These are phyloP conservation scores for Aurelia sp. DNA, from an alignment of 30 jellyfish, hydroid and myxozoan species.

Conservation along the genomic window DNA sequence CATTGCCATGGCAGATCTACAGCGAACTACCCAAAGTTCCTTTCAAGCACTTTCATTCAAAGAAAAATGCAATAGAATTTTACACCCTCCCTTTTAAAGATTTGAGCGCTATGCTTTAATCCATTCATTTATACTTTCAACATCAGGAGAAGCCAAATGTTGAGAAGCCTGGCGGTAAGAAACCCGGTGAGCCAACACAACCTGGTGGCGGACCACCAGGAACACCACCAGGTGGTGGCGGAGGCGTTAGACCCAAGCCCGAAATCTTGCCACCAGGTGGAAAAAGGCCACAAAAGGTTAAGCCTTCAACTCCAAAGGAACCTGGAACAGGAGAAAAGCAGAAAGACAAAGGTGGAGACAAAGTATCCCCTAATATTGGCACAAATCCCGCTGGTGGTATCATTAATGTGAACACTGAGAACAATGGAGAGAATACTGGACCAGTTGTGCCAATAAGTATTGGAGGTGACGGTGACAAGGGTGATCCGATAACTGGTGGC, in stretches of 20 bases:
- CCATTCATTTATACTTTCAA: too few relatives aligned
- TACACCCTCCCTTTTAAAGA: too few relatives aligned
- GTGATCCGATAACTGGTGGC: constrained; percentile 68
- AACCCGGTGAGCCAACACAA: constrained; percentile 41
- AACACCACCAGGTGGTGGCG: constrained; percentile 52
- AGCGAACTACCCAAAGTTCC: too few relatives aligned
- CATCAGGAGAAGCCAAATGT: constrained; percentile 58
- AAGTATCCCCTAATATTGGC: constrained; percentile 49
- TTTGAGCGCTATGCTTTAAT: too few relatives aligned
- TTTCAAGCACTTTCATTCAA: too few relatives aligned
- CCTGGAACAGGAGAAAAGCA: constrained; percentile 72
- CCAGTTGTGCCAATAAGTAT: constrained; percentile 20
- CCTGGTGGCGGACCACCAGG: constrained; percentile 67
- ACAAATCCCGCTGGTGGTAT: constrained; percentile 67
- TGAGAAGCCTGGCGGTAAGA: constrained; percentile 49
- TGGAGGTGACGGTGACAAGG: constrained; percentile 69
- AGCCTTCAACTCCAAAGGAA: constrained; percentile 56
- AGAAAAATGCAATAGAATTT: too few relatives aligned
- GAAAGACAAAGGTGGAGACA: constrained; percentile 73
- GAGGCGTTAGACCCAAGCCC: constrained; percentile 15
- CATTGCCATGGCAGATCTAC: too few relatives aligned
- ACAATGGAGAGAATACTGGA: constrained; percentile 69
- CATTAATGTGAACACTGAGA: constrained; percentile 50
- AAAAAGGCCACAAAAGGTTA: constrained; percentile 40
- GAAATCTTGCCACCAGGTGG: constrained; percentile 29